Base-by-base conservation (phyloP, 2,113 vertebrate species). In the Asarcornis scutulata region DNA sequence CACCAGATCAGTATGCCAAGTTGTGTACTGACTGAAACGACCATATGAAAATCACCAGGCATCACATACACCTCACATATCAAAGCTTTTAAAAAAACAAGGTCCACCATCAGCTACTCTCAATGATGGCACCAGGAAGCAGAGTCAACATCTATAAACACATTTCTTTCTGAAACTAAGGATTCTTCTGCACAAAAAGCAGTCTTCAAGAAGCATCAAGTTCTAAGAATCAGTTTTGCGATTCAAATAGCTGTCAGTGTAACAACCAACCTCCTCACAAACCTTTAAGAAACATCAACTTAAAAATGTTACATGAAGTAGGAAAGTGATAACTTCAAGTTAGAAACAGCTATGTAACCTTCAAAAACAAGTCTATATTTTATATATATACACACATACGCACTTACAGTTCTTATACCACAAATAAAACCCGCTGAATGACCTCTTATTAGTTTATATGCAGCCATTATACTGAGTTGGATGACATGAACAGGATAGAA, bases 41-140 rank as follows among this genome's bases (percentile, higher is more conserved):
- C 17, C 55, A n/a, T 2, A 59, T 25, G 20, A 68, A 56, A 48
- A 75, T 60, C 67, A 68, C 11, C 32, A 64, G 66, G 42, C 36
- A 46, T n/a, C 55, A 68, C 27, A 27, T 0, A 62, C 23, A 23
- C 32, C 26, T 72, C 14, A 1, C 1, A 0, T 46, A 32, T 7
- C 7, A 27, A 74, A 87, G n/a, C 13, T 79, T 38, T 84, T 40
- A 69, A 83, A 44, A 5, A 40, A 40, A 40, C 66, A 46, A 1
- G 0, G 53, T 74, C 26, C 67, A 83, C 7, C 32, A 76, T 16
- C 58, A 88, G 26, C 36, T 68, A 62, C 76, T 87, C 82, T 76
- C 88, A 73, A 56, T 8, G 46, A 56, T 0, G 0, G 6, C 34
- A 66, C 1, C 46, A 17, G 13, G 38, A 94, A 87, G 68, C n/a